Evolutionary conservation across 2,113 vertebrate species (phyloP).

Genomic region (Scytalopus superciliaris): DNA sequence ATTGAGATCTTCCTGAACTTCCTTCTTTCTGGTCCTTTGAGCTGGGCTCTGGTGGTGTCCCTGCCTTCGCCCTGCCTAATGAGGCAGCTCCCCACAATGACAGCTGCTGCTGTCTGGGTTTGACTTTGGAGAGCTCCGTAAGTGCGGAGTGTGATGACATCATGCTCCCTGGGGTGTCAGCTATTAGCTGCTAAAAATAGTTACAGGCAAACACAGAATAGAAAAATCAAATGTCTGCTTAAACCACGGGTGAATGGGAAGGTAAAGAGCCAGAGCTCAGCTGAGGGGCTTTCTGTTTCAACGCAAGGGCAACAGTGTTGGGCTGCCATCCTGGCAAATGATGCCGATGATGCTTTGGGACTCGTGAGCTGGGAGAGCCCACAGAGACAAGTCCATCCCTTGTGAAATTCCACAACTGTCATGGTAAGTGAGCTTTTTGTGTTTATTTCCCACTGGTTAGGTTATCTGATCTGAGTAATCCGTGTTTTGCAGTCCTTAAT

Average conservation of each 20-base stretch:
- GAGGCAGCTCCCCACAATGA: background rate
- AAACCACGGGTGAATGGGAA: slow-evolving; percentile 23
- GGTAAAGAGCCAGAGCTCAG: background rate
- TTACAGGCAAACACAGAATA: slow-evolving; percentile 41
- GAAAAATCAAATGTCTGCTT: slow-evolving; percentile 58
- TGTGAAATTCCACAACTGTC: background rate
- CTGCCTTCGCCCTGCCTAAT: background rate
- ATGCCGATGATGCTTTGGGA: background rate
- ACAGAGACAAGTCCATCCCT: background rate
- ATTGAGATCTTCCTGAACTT: background rate
- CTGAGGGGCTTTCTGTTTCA: background rate
- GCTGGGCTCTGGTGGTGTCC: background rate
- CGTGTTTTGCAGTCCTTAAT: background rate
- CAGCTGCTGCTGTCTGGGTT: slow-evolving; percentile 19
- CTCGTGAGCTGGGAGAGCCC: background rate
- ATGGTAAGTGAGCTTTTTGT: slow-evolving; percentile 44
- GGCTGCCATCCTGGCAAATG: background rate
- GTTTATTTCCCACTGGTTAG: slow-evolving; percentile 14
- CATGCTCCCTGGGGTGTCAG: slow-evolving; percentile 55
- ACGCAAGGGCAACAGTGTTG: background rate
- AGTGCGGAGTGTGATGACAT: slow-evolving; percentile 50
- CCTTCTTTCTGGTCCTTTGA: background rate
- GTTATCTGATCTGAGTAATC: background rate
- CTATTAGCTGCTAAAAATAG: slow-evolving; percentile 69
- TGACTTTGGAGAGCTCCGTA: slow-evolving; percentile 14